Percentiles rank a stretch among this genome's conserved stretches.
Conservation (phyloP, 1,140 invertebrate genomes). For the Portunus trituberculatus region DNA sequence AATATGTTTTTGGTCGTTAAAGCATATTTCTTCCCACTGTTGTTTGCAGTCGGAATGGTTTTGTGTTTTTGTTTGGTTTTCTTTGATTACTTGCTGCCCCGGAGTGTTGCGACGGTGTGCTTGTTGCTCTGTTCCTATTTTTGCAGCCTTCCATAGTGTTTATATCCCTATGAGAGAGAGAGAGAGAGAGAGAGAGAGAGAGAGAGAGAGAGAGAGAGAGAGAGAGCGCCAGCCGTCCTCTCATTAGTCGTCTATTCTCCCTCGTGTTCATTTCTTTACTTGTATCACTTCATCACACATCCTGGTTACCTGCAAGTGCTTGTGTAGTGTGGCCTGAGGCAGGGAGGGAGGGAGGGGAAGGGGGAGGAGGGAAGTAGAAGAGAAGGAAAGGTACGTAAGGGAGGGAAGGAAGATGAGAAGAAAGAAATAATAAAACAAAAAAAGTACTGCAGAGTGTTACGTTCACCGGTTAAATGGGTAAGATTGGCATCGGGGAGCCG, state of each 20-base stretch:
- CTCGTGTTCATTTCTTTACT: background rate
- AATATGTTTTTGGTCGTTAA: background rate
- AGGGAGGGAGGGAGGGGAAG: too few species aligned
- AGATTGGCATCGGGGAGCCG: too few species aligned
- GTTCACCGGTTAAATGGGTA: too few species aligned
- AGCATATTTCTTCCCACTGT: background rate
- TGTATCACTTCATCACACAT: background rate
- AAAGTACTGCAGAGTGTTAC: too few species aligned
- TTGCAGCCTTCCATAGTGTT: background rate
- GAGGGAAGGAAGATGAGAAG: too few species aligned
- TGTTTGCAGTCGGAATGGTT: conserved; percentile 1
- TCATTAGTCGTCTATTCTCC: background rate
- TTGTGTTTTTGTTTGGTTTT: conserved; percentile 11
- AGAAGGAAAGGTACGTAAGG: too few species aligned
- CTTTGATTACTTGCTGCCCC: background rate
- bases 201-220: too few species aligned
- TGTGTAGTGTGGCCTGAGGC: too few species aligned
- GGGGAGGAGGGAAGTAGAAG: too few species aligned
- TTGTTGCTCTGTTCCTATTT: background rate
- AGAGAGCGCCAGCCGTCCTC: background rate
- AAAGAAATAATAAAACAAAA: too few species aligned
- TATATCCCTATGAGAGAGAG: too few species aligned
- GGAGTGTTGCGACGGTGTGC: background rate
- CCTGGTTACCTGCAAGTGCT: background rate
- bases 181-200: too few species aligned